phyloP scores from a whole-genome alignment of 2,797 vertebrate genomes.

The Poecilia gillii region DNA sequence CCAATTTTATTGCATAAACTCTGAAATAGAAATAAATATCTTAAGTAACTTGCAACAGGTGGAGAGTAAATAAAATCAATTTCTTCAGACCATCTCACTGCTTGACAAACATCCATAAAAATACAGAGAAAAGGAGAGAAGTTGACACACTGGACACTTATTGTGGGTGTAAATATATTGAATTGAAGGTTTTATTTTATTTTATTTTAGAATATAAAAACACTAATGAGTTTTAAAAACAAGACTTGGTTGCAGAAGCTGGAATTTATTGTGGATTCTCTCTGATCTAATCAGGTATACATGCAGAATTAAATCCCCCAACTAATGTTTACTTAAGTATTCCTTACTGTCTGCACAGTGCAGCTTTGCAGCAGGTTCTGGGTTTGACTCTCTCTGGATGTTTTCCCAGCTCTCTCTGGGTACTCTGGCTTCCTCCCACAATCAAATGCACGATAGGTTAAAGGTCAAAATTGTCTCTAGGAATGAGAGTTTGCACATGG shows the following conservation, averaged over 20 bases:
- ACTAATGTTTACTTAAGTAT: neutral
- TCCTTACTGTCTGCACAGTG: neutral
- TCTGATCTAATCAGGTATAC: neutral
- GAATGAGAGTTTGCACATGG: neutral
- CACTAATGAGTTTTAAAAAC: neutral
- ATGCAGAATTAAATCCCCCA: neutral
- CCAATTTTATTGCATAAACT: conserved; percentile 44
- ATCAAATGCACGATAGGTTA: neutral
- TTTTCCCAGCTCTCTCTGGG: neutral
- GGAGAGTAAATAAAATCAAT: neutral
- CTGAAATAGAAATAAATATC: neutral
- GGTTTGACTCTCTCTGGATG: neutral
- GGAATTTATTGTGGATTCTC: neutral
- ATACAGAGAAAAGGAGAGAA: neutral
- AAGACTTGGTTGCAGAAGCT: neutral
- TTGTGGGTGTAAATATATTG: neutral
- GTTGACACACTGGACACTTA: neutral
- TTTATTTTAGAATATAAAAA: neutral
- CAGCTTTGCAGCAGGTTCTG: neutral
- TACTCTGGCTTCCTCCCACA: neutral
- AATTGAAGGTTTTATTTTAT: neutral
- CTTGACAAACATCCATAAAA: neutral
- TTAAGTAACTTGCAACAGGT: neutral
- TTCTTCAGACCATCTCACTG: neutral
- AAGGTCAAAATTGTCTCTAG: neutral